Conservation (phyloP, 1,140 invertebrate species). For the Luehdorfia chinensis region DNA sequence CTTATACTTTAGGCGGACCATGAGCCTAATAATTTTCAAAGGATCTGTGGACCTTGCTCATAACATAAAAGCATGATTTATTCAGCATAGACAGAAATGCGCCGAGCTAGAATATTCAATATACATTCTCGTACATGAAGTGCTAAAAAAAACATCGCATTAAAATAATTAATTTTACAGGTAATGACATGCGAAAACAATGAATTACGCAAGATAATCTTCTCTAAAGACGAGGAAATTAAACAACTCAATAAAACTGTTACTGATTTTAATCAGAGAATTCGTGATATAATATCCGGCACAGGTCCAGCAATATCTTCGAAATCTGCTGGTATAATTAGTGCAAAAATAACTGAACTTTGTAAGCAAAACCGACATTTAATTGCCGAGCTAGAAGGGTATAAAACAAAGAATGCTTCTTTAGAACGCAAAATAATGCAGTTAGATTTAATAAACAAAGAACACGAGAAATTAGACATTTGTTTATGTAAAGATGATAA, state of each 20-base stretch:
- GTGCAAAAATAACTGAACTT: conserved; percentile 76
- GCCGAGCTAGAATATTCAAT: too few relatives aligned
- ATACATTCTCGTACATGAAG: too few relatives aligned
- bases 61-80: too few relatives aligned
- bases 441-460: conserved; percentile 47
- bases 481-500: conserved; percentile 56
- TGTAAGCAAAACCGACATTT: conserved; percentile 78
- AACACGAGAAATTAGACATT: conserved; percentile 53
- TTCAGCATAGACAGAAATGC: too few relatives aligned
- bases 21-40: too few relatives aligned
- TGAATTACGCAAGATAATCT: conserved; percentile 59
- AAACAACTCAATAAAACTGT: conserved; percentile 72
- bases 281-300: conserved; percentile 76
- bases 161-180: too few relatives aligned
- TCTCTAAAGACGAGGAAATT: conserved; percentile 75
- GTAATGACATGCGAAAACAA: conserved; percentile 66
- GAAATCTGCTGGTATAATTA: conserved; percentile 72
- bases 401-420: conserved; percentile 72
- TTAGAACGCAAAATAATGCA: conserved; percentile 69
- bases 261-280: conserved; percentile 72
- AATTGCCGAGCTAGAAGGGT: conserved; percentile 74
- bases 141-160: too few relatives aligned
- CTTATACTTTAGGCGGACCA: too few relatives aligned
- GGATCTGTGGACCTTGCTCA: too few relatives aligned
- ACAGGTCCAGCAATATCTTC: conserved; percentile 71